Evolutionary conservation across 2,888 invertebrate species (phyloP), one percentile per base, ranked within the genome.

Genomic region (Proisotoma minuta): DNA sequence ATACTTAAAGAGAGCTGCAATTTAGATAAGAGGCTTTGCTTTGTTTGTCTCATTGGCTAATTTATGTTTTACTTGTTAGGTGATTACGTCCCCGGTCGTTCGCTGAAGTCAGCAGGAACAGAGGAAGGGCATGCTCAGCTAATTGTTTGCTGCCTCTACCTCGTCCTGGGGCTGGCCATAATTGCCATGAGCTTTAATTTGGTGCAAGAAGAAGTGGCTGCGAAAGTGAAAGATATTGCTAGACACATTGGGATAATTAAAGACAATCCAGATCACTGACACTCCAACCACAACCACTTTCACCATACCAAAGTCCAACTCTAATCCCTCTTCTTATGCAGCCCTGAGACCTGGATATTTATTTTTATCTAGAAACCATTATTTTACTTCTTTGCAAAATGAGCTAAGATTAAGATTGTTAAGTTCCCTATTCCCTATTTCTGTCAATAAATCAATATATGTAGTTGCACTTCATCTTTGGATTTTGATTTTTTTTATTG

Each of bases 171-270:
- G 27, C 81, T 91, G 15, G 86, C 89, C 63, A 80, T 90, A 62
- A 87, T 91, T 74, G 89, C 90, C 10, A 90, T 89, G 88, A 87
- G 89, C 59, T 89, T 91, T 75, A 89, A 87, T 77, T 81, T 91
- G 63, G 83, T 90, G 61, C 90, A 91, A 76, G 89, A 89, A 72
- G 89, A 89, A 76, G 84, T 90, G 2, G 83, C 87, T 65, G 81
- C 85, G 74, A 84, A 85, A 76, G 88, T 87, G 79, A 84, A 85
- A 73, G 85, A 86, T 70, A 79, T 87, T 75, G 88, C 88, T 15
- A 82, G 84, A 69, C 84, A 82, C 76, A 80, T 88, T 74, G 87
- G 88, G 64, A 79, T 88, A 54, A 80, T 85, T 63, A 82, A 82
- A 68, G 84, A 85, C 23, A 68, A 71, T 24, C 50, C 65, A 18